Percentiles rank a stretch among this genome's conserved stretches.
phyloP scores from a whole-genome alignment of 2,888 invertebrate species.

The Julus scanicus region DNA sequence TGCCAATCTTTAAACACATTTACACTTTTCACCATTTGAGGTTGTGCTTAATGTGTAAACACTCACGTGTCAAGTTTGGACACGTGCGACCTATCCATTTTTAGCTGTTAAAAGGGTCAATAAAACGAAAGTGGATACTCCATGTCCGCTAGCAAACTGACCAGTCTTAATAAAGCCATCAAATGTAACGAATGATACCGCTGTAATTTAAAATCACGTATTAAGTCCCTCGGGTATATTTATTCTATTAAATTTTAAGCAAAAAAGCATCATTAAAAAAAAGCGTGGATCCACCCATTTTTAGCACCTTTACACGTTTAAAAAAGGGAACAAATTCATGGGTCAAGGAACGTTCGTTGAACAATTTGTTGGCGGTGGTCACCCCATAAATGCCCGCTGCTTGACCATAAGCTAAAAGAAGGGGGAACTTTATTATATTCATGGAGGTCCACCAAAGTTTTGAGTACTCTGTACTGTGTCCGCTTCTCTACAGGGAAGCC shows the following conservation, averaged over 20 bases:
- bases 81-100: not conserved
- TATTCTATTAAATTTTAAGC: not conserved
- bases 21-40: not conserved
- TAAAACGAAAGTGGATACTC: not conserved
- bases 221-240: not conserved
- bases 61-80: not conserved
- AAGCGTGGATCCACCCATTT: not conserved
- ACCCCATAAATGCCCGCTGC: not conserved
- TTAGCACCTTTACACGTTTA: not conserved
- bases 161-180: not conserved
- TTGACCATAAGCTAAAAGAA: not conserved
- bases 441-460: slow-evolving; percentile 1
- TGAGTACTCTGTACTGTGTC: not conserved
- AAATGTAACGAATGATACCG: not conserved
- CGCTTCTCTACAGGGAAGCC: not conserved
- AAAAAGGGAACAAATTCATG: not conserved
- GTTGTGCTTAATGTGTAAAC: slow-evolving; percentile 5
- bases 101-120: not conserved
- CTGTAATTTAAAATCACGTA: not conserved
- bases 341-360: not conserved
- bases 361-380: not conserved
- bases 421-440: not conserved
- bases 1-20: not conserved
- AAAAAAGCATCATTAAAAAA: not conserved
- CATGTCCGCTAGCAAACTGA: not conserved